These are phyloP conservation scores for Rhagologus leucostigma DNA, from an alignment of 2,113 vertebrate species.

Conservation along the genomic window DNA sequence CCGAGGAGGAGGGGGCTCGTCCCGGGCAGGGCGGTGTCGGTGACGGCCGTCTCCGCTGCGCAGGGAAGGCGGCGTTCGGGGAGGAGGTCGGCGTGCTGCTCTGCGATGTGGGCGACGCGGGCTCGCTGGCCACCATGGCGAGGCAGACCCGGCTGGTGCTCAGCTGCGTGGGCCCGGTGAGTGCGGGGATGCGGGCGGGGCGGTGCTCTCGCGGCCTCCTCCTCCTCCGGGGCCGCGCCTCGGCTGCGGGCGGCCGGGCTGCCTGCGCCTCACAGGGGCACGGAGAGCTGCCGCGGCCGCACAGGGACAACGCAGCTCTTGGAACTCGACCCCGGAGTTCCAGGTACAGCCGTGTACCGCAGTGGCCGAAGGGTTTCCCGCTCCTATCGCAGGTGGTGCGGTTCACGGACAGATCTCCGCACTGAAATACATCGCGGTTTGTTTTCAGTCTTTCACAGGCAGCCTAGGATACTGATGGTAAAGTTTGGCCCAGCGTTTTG, in stretches of 20 bases:
- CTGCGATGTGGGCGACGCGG: constrained; percentile 83
- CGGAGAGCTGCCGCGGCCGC: no score
- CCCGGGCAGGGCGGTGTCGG: neutral
- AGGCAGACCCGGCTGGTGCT: constrained; percentile 88
- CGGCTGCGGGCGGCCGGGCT: neutral
- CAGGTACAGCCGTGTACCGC: neutral
- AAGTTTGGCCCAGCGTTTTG: neutral
- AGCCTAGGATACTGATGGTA: fast-evolving
- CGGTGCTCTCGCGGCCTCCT: neutral
- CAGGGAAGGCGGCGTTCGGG: constrained; percentile 82
- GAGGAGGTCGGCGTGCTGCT: constrained; percentile 86
- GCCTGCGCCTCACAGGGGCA: neutral
- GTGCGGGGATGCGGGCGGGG: constrained; percentile 35
- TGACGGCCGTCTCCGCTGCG: constrained; percentile 27
- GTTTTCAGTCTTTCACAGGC: neutral
- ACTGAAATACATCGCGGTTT: neutral
- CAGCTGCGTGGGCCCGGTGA: constrained; percentile 95
- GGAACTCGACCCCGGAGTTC: neutral
- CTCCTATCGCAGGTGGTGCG: neutral
- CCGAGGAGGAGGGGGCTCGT: neutral
- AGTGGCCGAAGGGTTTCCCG: neutral
- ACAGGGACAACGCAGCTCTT: neutral
- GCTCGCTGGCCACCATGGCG: constrained; percentile 88
- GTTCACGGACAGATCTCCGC: neutral
- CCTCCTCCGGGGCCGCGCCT: neutral